Evolutionary conservation across 2,888 invertebrate genomes (phyloP).

Genomic region (Caenorhabditis wallacei): DNA sequence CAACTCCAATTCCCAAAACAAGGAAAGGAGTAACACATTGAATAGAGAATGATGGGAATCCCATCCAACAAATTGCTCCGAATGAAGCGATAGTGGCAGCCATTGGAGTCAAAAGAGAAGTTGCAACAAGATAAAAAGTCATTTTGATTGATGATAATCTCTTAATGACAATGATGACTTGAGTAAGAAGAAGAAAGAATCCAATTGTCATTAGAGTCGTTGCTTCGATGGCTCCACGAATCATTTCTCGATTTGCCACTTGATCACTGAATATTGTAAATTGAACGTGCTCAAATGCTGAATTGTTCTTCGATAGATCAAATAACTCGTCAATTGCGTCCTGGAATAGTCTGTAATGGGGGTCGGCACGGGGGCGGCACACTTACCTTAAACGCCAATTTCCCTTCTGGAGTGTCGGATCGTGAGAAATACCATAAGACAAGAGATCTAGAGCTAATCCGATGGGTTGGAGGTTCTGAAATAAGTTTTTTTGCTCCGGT

Average conservation of each 20-base stretch:
- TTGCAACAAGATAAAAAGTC: constrained; percentile 63
- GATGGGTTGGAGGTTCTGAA: constrained; percentile 45
- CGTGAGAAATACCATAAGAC: constrained; percentile 81
- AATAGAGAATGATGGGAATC: constrained; percentile 78
- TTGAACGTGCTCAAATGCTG: constrained; percentile 67
- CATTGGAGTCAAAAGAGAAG: constrained; percentile 79
- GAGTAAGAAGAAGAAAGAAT: constrained; percentile 78
- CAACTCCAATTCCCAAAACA: constrained; percentile 81
- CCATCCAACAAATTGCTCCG: constrained; percentile 77
- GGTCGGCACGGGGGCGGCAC: not conserved
- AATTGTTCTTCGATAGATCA: constrained; percentile 68
- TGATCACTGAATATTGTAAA: constrained; percentile 81
- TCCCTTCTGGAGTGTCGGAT: constrained; percentile 74
- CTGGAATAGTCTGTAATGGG: no score
- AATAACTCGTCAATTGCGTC: constrained; percentile 69
- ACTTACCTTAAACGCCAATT: constrained; percentile 54
- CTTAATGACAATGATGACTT: constrained; percentile 75
- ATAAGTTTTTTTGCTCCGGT: no score
- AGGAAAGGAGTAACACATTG: constrained; percentile 82
- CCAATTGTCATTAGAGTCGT: constrained; percentile 82
- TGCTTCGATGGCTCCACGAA: constrained; percentile 82
- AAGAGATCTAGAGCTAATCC: constrained; percentile 68
- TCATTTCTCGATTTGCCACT: constrained; percentile 82
- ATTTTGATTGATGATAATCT: constrained; percentile 61
- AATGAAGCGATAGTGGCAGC: constrained; percentile 78